Evolutionary conservation across 2,113 vertebrate species (phyloP).

Genomic region (Callorhinus ursinus): DNA sequence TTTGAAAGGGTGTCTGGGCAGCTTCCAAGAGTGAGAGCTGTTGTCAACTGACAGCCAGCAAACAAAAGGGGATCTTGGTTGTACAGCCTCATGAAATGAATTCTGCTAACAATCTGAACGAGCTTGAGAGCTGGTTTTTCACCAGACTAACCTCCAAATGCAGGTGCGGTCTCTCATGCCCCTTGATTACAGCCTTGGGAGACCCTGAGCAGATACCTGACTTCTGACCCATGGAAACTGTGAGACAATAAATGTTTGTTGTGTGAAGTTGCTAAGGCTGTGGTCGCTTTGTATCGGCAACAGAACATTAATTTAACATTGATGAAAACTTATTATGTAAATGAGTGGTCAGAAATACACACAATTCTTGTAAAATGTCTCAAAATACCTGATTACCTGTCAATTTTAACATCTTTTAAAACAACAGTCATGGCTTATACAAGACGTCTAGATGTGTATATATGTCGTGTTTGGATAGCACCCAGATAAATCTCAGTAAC

Average conservation of each 20-base stretch:
- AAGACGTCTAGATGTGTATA: background rate
- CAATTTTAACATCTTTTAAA: background rate
- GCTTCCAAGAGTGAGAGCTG: background rate
- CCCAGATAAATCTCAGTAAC: background rate
- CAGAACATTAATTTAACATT: background rate
- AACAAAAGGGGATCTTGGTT: background rate
- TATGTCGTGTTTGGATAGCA: background rate
- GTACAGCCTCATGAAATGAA: background rate
- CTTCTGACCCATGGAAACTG: background rate
- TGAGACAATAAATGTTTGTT: background rate
- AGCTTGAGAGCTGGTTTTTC: background rate
- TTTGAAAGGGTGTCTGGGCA: background rate
- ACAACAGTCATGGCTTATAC: background rate
- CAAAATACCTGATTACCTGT: background rate
- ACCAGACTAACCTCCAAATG: background rate
- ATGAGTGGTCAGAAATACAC: background rate
- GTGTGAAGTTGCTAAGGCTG: background rate
- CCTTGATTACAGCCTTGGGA: background rate
- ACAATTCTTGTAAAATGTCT: background rate
- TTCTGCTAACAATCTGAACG: background rate
- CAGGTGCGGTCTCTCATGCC: background rate
- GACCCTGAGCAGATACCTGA: background rate
- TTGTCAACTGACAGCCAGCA: background rate
- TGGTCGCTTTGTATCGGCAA: background rate
- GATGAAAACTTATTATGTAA: background rate